Base-by-base conservation (phyloP, 2,113 vertebrate genomes). In the Pygoscelis antarcticus region DNA sequence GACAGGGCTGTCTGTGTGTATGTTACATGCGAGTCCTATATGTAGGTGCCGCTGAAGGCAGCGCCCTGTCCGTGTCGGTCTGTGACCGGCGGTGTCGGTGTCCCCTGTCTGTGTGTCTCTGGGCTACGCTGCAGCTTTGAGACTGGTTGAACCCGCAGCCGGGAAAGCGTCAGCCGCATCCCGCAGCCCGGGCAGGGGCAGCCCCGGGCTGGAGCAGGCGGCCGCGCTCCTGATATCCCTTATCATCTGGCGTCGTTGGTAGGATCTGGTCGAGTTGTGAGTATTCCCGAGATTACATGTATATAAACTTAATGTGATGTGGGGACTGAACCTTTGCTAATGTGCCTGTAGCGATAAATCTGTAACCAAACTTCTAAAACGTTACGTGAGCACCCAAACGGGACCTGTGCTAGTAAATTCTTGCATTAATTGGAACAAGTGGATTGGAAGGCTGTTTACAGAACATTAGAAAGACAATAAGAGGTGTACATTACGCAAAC, bases 301-400 rank as follows among this genome's bases (percentile, higher is more conserved):
- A 8, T 30, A n/a, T 11, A 60, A 51, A 29, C 8, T 16, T 77
- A 4, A 58, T 3, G 19, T 30, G 13, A 42, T 6, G 44, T 12
- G 26, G 20, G 25, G 16, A 30, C 25, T 16, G 16, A 60, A 36
- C 12, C 20, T 51, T 58, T 29, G n/a, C 52, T 49, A n/a, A 57
- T 4, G 19, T 34, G 29, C 23, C 29, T 49, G 9, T 7, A 66
- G 14, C 9, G 9, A 19, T 23, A 77, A 25, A n/a, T 42, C 77
- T 58, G n/a, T 42, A 49, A 58, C 15, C 36, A 42, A 77, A 40
- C 16, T 57, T 75, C 22, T 47, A 54, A 47, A 47, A 27, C 0
- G 1, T 16, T 55, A 55, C 8, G 10, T 0, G 2, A 26, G 32
- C 2, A 17, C 27, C 42, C 13, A 15, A 38, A 64, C 0, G 1